These are phyloP conservation scores for Escarpia spicata DNA, from an alignment of 2,888 invertebrate species.

Conservation along the genomic window DNA sequence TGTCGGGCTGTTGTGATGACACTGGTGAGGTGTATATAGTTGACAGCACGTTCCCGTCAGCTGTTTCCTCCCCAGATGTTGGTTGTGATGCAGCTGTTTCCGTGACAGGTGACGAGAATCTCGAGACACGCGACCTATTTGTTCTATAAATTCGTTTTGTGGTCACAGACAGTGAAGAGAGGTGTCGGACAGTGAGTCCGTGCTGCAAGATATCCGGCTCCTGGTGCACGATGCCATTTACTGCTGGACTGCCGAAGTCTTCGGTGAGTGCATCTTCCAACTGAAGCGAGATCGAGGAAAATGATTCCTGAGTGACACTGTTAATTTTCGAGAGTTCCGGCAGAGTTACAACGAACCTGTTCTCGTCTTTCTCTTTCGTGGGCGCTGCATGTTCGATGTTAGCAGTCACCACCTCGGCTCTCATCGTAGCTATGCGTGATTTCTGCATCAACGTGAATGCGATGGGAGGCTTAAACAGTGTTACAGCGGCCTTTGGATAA, in stretches of 20 bases:
- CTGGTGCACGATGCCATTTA: neutral
- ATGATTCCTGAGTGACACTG: neutral
- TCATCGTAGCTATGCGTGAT: neutral
- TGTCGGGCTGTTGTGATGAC: no score
- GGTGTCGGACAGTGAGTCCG: neutral
- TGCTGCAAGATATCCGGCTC: neutral
- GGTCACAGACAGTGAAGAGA: neutral
- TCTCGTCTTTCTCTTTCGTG: neutral
- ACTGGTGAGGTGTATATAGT: neutral
- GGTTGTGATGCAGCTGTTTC: neutral
- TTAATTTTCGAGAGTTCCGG: neutral
- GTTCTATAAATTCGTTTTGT: neutral
- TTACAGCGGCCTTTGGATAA: neutral
- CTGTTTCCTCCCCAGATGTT: neutral
- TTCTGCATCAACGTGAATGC: neutral
- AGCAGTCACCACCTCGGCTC: neutral
- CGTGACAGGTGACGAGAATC: neutral
- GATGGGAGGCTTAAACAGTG: slow-evolving; percentile 1
- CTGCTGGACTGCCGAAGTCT: neutral
- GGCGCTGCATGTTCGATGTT: neutral
- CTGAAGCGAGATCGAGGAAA: neutral
- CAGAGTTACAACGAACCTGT: neutral
- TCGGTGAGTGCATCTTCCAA: neutral
- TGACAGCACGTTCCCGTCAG: neutral
- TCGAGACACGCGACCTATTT: neutral